Conservation (phyloP, 2,888 invertebrate species). For the Rutpela maculata region DNA sequence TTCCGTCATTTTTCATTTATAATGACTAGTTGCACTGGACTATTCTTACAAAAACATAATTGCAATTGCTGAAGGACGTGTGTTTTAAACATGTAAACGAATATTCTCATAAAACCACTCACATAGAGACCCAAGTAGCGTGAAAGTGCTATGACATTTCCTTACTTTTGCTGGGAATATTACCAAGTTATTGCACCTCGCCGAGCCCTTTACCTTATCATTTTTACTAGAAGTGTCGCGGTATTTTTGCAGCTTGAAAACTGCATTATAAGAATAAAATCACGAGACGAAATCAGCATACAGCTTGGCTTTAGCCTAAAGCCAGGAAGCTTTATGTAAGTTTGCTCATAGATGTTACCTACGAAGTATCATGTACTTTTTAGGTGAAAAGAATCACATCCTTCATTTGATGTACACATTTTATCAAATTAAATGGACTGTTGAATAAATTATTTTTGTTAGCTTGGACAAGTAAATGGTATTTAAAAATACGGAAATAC, state of each 20-base stretch:
- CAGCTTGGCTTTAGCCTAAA: slow-evolving; percentile 4
- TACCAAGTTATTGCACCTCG: slow-evolving; percentile 25
- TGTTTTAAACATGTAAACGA: too few species aligned
- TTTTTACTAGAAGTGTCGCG: slow-evolving; percentile 21
- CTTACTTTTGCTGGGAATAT: slow-evolving; percentile 8
- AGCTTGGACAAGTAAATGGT: too few species aligned
- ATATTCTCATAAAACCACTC: not conserved
- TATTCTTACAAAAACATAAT: too few species aligned
- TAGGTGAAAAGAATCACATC: too few species aligned
- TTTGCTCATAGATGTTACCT: slow-evolving; percentile 7
- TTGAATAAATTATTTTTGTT: too few species aligned
- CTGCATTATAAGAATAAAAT: slow-evolving; percentile 26
- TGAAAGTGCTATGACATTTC: not conserved
- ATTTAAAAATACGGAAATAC: too few species aligned
- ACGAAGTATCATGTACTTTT: not conserved
- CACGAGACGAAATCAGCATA: slow-evolving; percentile 15
- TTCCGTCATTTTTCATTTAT: too few species aligned
- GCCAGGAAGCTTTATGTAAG: slow-evolving; percentile 27
- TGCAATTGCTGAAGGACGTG: too few species aligned
- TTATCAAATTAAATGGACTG: too few species aligned
- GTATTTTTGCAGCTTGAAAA: slow-evolving; percentile 21
- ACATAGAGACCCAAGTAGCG: not conserved
- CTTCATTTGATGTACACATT: too few species aligned
- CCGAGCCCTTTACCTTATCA: slow-evolving; percentile 11
- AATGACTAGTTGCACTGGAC: too few species aligned